Base-by-base conservation (phyloP, 2,113 vertebrate species). In the Syngnathus scovelli region DNA sequence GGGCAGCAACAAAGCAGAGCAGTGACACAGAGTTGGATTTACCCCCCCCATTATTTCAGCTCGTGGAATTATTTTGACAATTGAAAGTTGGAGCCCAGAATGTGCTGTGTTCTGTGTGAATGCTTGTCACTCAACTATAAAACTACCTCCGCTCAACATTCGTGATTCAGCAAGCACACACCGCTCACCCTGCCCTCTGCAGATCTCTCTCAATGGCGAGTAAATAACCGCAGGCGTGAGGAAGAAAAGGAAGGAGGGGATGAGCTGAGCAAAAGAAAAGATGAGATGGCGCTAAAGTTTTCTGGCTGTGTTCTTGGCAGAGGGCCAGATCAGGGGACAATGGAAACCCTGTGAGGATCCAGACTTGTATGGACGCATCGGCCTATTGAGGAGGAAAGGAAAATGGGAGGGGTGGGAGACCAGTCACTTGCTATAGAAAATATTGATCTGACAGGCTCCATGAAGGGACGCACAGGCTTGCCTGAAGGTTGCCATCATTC, bases 251-350 rank as follows among this genome's bases (percentile, higher is more conserved):
- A 61, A 61, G 9, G 19, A 38, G 16, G 36, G 19, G 11, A 10
- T 16, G 74, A 64, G 79, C 81, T 84, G 75, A 66, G 71, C 66
- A 59, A 64, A 68, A 85, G 80, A 87, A 86, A 83, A 83, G 81
- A 83, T 85, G 81, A 81, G 77, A 75, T 76, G 68, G 79, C 78
- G 78, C 81, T 83, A 72, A 83, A 85, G 75, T 86, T 82, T 82
- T 80, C 82, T 61, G 77, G 79, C 72, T 65, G 33, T 71, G 78
- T 81, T 78, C 59, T 72, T 90, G 90, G 90, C 87, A 72, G 78
- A 58, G 44, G 68, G 83, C 90, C 89, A 87, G 60, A 15, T 16
- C 9, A 64, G 46, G 60, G 85, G 77, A 90, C 90, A 91, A 92
- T 89, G 75, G 82, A 58, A 70, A 67, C 9, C 76, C 84, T 85